phyloP scores from a whole-genome alignment of 2,797 vertebrate genomes.

The Chanos chanos region DNA sequence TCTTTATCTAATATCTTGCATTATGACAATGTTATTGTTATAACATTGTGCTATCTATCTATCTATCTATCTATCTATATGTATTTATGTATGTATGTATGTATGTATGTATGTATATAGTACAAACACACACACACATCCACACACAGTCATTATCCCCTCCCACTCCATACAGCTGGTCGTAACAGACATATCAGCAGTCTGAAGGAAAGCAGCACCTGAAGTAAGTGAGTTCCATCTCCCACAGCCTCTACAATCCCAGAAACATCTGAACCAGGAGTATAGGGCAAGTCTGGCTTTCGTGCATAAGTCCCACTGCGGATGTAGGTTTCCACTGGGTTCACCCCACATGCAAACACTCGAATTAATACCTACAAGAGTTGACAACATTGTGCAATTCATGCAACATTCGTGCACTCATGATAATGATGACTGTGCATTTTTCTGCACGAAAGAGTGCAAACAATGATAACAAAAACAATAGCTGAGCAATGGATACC shows the following conservation, averaged over 20 bases:
- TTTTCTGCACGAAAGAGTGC: too few relatives aligned
- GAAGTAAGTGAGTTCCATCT: slow-evolving; percentile 69
- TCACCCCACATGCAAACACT: slow-evolving; percentile 85
- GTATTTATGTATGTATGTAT: too few relatives aligned
- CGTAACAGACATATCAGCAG: too few relatives aligned
- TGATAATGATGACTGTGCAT: background rate
- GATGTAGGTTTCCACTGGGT: slow-evolving; percentile 92
- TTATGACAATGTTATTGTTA: too few relatives aligned
- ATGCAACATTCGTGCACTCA: background rate
- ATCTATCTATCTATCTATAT: too few relatives aligned
- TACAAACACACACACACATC: too few relatives aligned
- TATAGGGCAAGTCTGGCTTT: slow-evolving; percentile 81
- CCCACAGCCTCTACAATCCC: slow-evolving; percentile 81
- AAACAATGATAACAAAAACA: background rate
- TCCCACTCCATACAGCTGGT: too few relatives aligned
- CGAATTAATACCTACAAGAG: slow-evolving; percentile 81
- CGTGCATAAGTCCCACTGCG: slow-evolving; percentile 72
- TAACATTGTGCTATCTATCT: too few relatives aligned
- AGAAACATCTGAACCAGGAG: slow-evolving; percentile 81
- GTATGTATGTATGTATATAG: too few relatives aligned
- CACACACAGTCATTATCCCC: too few relatives aligned
- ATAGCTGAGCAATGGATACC: slow-evolving; percentile 60
- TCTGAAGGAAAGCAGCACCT: slow-evolving; percentile 64
- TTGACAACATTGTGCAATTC: background rate
- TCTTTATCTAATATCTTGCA: too few relatives aligned